Conservation (phyloP, 1,140 invertebrate species). For the Penaeus japonicus region DNA sequence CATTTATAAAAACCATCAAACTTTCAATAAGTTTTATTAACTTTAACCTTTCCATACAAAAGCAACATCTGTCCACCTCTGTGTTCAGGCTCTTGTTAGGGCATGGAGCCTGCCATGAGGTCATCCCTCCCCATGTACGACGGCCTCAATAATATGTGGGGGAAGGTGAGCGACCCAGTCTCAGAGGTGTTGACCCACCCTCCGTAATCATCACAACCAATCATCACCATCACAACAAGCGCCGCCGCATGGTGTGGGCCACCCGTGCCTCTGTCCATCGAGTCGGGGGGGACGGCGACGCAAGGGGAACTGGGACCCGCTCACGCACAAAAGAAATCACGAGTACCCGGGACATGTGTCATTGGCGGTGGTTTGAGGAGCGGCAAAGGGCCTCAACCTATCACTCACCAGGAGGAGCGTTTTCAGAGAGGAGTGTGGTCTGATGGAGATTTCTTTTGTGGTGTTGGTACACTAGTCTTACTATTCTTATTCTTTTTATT, state of each 20-base stretch:
- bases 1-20: no score
- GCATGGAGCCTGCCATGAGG: background rate
- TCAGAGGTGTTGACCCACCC: conserved; percentile 49
- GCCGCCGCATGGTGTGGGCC: conserved; percentile 13
- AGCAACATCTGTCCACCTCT: no score
- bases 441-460: conserved; percentile 28
- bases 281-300: conserved; percentile 17
- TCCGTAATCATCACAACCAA: conserved; percentile 14
- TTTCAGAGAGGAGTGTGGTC: conserved; percentile 13
- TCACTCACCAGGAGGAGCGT: background rate
- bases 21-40: no score
- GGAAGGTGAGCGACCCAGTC: conserved; percentile 40
- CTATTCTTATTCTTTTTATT: no score
- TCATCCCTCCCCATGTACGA: background rate
- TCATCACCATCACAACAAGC: conserved; percentile 1
- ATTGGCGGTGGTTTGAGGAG: background rate
- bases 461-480: background rate
- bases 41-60: no score
- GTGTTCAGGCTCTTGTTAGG: background rate
- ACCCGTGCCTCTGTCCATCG: conserved; percentile 41
- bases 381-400: conserved; percentile 4
- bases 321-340: conserved; percentile 40
- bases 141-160: conserved; percentile 2
- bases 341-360: background rate
- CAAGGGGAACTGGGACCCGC: background rate